Base-by-base conservation (phyloP, 2,797 vertebrate genomes). In the Pipistrellus pipistrellus region DNA sequence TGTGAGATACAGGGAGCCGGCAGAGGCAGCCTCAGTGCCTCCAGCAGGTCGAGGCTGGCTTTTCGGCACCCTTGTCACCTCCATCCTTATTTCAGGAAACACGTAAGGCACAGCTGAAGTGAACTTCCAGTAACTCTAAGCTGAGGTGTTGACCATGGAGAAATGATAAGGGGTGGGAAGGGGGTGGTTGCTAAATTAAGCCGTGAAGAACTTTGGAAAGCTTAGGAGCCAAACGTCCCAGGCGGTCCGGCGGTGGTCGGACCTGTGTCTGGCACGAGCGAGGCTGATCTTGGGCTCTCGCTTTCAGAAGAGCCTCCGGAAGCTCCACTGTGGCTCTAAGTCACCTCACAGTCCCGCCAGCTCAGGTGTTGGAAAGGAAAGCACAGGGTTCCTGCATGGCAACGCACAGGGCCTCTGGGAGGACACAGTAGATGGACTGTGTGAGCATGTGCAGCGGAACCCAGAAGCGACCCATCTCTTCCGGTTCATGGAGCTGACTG, bases 391-490 rank as follows among this genome's bases (percentile, higher is more conserved):
- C 38, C 35, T 32, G 17, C 8, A 6, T 32, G 46, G 44, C 41
- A 21, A 21, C 21, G 35, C 41, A 21, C n/a, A 23, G 59, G 48
- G 44, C 15, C 55, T 89, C 2, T 0, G 11, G 41, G 81, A 71
- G 77, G 73, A 25, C 35, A 18, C 32, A 41, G 4, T 7, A 53
- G 75, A 21, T 17, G 46, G 77, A 46, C 8, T 21, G 38, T 15
- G 14, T 21, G 53, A 48, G 66, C 38, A 1, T 0, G 1, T 5
- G 5, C 3, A 57, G 44, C 0, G 0, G 17, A 80, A 57, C 30
- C 46, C 32, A 8, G 69, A 38, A 7, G 46, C 3, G 35, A 71
- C 15, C 7, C 59, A 8, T 71, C 55, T 35, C 66, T 88, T 41
- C 17, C 44, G 38, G 18, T 14, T 44, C 35, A 0, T 38, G 10